phyloP scores from a whole-genome alignment of 2,888 invertebrate genomes.

The Eristalis intricaria region DNA sequence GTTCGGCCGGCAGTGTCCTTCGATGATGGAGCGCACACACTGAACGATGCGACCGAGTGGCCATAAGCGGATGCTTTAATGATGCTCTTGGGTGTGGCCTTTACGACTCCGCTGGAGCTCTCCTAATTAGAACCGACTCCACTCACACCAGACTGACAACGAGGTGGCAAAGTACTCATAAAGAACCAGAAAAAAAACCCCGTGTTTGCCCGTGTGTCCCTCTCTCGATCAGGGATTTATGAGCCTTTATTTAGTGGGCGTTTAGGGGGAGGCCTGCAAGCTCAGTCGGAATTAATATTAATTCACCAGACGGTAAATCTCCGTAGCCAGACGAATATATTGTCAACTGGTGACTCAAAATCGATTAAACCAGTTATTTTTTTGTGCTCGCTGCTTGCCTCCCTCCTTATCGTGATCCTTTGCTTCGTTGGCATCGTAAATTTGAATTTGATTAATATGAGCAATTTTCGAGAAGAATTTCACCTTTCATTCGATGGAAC shows the following conservation, averaged over 20 bases:
- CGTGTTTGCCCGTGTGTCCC: slow-evolving; percentile 25
- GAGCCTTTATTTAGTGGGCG: slow-evolving; percentile 51
- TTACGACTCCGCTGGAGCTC: slow-evolving; percentile 41
- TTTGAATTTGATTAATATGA: slow-evolving; percentile 65
- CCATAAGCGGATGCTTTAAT: slow-evolving; percentile 67
- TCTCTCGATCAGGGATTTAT: slow-evolving; percentile 58
- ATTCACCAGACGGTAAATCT: slow-evolving; percentile 69
- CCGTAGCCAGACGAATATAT: slow-evolving; percentile 59
- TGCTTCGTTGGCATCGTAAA: slow-evolving; percentile 58
- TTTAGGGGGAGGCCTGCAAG: slow-evolving; percentile 27
- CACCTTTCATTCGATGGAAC: slow-evolving; percentile 31
- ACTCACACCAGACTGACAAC: neutral
- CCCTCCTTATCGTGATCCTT: slow-evolving; percentile 8
- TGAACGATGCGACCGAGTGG: slow-evolving; percentile 49
- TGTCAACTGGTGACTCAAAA: slow-evolving; percentile 67
- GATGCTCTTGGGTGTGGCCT: slow-evolving; percentile 67
- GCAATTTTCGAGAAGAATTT: slow-evolving; percentile 51
- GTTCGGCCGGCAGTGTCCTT: slow-evolving; percentile 28
- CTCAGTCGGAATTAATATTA: slow-evolving; percentile 71
- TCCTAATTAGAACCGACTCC: slow-evolving; percentile 56
- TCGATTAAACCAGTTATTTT: slow-evolving; percentile 54
- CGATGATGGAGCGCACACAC: slow-evolving; percentile 47
- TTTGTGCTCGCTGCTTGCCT: neutral
- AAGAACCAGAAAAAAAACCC: slow-evolving; percentile 12
- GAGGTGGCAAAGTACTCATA: neutral